Evolutionary conservation across 2,888 invertebrate species (phyloP), one percentile per base, ranked within the genome.

Genomic region (Cheilosia variabilis): DNA sequence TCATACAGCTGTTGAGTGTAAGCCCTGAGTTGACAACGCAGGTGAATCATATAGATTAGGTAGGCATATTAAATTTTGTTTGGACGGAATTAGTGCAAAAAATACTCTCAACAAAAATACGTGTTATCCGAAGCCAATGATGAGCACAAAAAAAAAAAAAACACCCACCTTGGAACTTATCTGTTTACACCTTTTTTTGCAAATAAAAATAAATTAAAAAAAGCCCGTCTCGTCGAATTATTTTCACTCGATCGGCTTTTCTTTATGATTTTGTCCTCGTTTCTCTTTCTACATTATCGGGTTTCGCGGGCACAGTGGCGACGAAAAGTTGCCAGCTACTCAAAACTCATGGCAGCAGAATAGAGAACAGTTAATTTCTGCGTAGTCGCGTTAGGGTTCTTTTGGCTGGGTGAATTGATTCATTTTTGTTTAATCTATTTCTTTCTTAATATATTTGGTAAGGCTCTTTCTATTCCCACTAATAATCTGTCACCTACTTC

Each of bases 191-290:
- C 41, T 9, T 15, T 31, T 62, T 72, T 31, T 22, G 27, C 1
- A 31, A 31, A 34, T 15, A 34, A n/a, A 69, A 47, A 45, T 2
- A 50, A 50, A 57, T 22, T 43, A 17, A 72, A 53, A 52, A 31
- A 63, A 43, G 47, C 24, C 43, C 17, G 55, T 19, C 63, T 73
- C 47, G 55, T 65, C 75, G 57, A 65, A 65, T 65, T 9, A 57
- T 75, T 65, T 75, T 65, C 37, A 75, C 65, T 75, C 31, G 55
- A 63, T 73, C 53, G 53, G 31, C 73, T 63, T 45, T 73, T 63
- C 55, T 73, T 55, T 63, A 55, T 45, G 62, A 63, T 22, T 63
- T 73, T 73, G 63, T 37, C 55, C 73, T 63, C 75, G 65, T 75
- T 75, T 65, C 63, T 75, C 37, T 57, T 65, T 57, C 37, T 24